A percentile compares a stretch with the other conserved stretches of the same genome.
Evolutionary conservation across 2,797 vertebrate species (phyloP).

Genomic region (Pseudomugil gertrudae): DNA sequence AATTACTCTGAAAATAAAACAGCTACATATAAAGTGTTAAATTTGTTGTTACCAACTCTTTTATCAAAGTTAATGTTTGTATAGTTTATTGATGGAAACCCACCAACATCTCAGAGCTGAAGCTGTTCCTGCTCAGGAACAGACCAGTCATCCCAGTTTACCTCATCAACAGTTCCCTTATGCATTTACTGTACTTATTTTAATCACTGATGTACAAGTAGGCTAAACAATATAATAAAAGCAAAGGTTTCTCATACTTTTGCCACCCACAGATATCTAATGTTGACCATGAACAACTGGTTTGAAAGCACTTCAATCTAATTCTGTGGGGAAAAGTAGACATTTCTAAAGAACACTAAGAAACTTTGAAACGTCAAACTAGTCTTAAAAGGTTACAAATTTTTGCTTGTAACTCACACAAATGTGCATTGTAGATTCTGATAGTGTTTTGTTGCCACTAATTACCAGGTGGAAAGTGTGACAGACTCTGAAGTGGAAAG

Average conservation of each 20-base stretch:
- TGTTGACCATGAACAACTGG: background rate
- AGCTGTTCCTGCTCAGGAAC: background rate
- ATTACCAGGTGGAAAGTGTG: conserved; percentile 92
- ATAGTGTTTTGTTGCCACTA: conserved; percentile 61
- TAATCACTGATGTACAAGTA: background rate
- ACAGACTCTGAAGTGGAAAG: conserved; percentile 94
- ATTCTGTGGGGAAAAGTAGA: background rate
- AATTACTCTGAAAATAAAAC: too few relatives aligned
- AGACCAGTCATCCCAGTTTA: background rate
- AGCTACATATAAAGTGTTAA: too few relatives aligned
- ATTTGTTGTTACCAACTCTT: too few relatives aligned
- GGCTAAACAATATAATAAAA: background rate
- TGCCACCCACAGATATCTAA: background rate
- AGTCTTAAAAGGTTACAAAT: background rate
- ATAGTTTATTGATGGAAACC: too few relatives aligned
- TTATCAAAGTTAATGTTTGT: too few relatives aligned
- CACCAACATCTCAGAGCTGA: too few relatives aligned
- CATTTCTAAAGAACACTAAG: background rate
- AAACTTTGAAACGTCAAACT: conserved; percentile 24
- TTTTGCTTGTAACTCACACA: background rate
- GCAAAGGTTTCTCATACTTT: background rate
- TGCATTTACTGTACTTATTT: background rate
- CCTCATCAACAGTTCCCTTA: background rate
- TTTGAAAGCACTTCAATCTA: background rate
- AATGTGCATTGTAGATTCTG: background rate